Percentiles rank a stretch among this genome's conserved stretches.
These are phyloP conservation scores for Odontophorus gujanensis DNA, from an alignment of 2,113 vertebrate genomes.

Conservation along the genomic window DNA sequence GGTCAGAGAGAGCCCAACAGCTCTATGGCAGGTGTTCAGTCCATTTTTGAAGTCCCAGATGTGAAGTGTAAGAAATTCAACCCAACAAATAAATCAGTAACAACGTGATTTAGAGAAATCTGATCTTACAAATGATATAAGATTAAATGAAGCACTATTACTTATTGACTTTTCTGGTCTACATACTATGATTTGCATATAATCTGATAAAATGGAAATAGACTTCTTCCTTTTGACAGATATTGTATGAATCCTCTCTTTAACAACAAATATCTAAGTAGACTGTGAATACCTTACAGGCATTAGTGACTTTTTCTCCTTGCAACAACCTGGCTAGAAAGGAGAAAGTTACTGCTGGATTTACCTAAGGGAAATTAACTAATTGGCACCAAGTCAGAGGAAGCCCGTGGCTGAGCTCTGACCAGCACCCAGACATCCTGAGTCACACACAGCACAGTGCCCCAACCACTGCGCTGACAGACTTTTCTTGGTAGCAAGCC, in stretches of 20 bases:
- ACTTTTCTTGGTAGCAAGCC: slow-evolving; percentile 52
- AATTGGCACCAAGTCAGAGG: background rate
- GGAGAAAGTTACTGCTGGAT: background rate
- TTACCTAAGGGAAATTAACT: slow-evolving; percentile 46
- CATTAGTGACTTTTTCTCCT: background rate
- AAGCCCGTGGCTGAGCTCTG: slow-evolving; percentile 16
- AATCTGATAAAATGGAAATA: background rate
- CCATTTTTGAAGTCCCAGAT: background rate
- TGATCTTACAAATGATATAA: background rate
- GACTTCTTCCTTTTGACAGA: background rate
- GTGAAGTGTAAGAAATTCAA: background rate
- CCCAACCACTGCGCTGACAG: slow-evolving; percentile 26
- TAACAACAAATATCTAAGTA: background rate
- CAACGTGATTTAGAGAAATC: background rate
- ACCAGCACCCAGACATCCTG: slow-evolving; percentile 47
- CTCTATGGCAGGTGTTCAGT: background rate
- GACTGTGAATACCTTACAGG: background rate
- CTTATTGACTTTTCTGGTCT: slow-evolving; percentile 12
- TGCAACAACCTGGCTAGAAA: background rate
- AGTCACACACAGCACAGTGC: slow-evolving; percentile 41
- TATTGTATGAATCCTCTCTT: background rate
- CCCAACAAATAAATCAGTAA: background rate
- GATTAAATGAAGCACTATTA: slow-evolving; percentile 12
- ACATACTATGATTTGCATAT: background rate
- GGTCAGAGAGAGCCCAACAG: background rate